Evolutionary conservation across 2,797 vertebrate species (phyloP).

Genomic region (Pterois miles): DNA sequence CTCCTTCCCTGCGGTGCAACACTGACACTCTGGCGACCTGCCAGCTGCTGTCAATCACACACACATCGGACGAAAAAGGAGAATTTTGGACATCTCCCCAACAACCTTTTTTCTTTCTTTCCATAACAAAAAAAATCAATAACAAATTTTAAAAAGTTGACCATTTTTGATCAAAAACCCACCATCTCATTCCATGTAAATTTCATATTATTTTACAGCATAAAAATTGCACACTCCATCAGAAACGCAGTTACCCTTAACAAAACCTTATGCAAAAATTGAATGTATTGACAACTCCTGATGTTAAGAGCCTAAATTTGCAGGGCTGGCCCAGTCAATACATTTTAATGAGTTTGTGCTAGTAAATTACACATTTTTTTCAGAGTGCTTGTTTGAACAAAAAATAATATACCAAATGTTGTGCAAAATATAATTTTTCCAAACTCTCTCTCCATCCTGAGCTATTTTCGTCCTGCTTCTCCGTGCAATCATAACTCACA

Average conservation of each 20-base stretch:
- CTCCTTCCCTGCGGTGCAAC: not conserved
- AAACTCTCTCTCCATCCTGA: not conserved
- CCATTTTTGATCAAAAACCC: not conserved
- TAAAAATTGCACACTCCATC: not conserved
- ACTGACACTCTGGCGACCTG: not conserved
- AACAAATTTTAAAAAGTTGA: not conserved
- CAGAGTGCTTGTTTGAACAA: constrained; percentile 5
- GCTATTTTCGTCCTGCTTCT: not conserved
- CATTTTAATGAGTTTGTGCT: not conserved
- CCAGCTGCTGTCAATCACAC: constrained; percentile 2
- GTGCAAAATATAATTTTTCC: constrained; percentile 2
- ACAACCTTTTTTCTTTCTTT: not conserved
- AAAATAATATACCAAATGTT: constrained; percentile 20
- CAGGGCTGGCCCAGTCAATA: constrained; percentile 9
- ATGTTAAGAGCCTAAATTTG: not conserved
- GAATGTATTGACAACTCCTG: not conserved
- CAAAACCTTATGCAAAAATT: not conserved
- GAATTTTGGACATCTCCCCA: not conserved
- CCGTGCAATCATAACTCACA: constrained; percentile 10
- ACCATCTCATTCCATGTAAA: not conserved
- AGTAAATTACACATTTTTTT: constrained; percentile 7
- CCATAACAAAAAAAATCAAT: not conserved
- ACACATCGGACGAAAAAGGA: not conserved
- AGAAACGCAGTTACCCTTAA: not conserved
- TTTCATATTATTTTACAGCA: not conserved